Evolutionary conservation across 2,888 invertebrate genomes (phyloP).

Genomic region (Cyclophora punctaria): DNA sequence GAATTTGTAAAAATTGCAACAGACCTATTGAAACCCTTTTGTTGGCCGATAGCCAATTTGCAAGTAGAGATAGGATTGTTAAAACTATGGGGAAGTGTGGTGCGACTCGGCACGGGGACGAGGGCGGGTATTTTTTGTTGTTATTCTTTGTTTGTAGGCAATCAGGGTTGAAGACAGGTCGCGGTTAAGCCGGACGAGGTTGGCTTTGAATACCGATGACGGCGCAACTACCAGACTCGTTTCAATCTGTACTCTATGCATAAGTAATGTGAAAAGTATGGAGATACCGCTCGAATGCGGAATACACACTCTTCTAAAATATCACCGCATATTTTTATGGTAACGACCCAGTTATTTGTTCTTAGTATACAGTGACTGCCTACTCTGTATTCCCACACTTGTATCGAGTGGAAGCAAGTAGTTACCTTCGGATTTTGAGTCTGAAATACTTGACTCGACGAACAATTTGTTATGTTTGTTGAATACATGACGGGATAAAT

Average conservation of each 20-base stretch:
- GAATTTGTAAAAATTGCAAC: too few species aligned
- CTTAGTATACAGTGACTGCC: conserved; percentile 23
- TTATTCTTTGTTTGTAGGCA: conserved; percentile 58
- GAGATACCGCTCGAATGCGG: conserved; percentile 56
- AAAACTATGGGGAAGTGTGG: conserved; percentile 21
- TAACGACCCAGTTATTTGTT: conserved; percentile 61
- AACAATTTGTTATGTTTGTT: too few species aligned
- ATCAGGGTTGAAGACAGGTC: conserved; percentile 53
- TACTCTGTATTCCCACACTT: too few species aligned
- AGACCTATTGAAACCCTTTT: too few species aligned
- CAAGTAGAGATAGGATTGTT: conserved; percentile 15
- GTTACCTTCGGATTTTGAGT: too few species aligned
- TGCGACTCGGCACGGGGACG: conserved; percentile 1
- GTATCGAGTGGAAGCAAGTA: too few species aligned
- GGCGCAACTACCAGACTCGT: conserved; percentile 59
- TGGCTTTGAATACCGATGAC: conserved; percentile 68
- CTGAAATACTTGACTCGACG: too few species aligned
- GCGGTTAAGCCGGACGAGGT: conserved; percentile 54
- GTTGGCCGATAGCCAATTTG: conserved; percentile 5
- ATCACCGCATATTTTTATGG: conserved; percentile 65
- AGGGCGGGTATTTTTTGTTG: conserved; percentile 13
- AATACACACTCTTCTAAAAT: conserved; percentile 60
- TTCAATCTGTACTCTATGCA: conserved; percentile 74
- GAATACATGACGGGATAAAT: too few species aligned
- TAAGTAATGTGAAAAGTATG: conserved; percentile 73